Percentiles rank a stretch among this genome's conserved stretches.
Evolutionary conservation across 2,113 vertebrate genomes (phyloP).

Genomic region (Murina feae): DNA sequence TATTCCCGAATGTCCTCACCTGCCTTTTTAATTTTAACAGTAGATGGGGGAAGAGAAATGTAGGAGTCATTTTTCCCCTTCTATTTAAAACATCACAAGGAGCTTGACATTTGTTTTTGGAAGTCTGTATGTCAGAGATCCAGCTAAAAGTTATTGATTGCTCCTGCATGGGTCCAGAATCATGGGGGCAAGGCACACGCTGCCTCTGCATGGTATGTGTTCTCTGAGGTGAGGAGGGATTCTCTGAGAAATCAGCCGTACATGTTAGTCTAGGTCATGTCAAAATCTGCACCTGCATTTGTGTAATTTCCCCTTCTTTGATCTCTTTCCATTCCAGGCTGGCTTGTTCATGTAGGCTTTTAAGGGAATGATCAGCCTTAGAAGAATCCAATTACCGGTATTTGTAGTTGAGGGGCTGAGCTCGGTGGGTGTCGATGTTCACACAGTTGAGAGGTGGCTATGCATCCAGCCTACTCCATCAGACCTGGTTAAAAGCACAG

Average conservation of each 20-base stretch:
- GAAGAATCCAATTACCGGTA: background rate
- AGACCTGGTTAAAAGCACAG: background rate
- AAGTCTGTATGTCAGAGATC: slow-evolving; percentile 28
- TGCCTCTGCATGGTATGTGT: background rate
- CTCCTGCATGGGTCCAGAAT: background rate
- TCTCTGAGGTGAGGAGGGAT: background rate
- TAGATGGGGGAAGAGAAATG: slow-evolving; percentile 11
- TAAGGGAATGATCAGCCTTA: background rate
- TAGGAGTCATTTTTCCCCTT: background rate
- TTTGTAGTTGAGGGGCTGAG: background rate
- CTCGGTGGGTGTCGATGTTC: background rate
- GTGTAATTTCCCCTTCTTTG: background rate
- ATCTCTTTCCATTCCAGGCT: background rate
- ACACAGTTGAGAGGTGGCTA: background rate
- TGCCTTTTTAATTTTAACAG: slow-evolving; percentile 1
- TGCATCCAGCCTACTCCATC: background rate
- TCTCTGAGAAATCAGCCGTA: background rate
- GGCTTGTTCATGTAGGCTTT: slow-evolving; percentile 11
- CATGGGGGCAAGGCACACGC: rapidly evolving
- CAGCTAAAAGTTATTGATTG: background rate
- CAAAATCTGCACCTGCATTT: background rate
- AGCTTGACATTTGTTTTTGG: slow-evolving; percentile 29
- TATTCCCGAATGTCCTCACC: background rate
- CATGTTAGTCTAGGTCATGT: background rate
- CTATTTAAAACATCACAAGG: background rate